Evolutionary conservation across 64 coral and sea anemone genomes (phyloP), one percentile per base, ranked within the genome.

Genomic region (Actinia equina): DNA sequence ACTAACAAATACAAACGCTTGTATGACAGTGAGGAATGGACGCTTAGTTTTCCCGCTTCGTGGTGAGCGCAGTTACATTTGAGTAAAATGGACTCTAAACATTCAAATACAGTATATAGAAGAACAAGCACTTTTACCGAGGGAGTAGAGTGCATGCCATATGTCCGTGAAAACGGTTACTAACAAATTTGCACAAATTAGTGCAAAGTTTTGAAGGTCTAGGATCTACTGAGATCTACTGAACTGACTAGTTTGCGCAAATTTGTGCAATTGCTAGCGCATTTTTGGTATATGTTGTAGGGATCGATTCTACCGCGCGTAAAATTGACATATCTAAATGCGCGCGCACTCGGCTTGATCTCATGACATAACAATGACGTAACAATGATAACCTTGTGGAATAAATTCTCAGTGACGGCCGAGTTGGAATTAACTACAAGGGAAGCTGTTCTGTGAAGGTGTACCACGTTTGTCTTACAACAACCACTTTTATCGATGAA

Each of bases 1-100:
- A 51, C 65, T 5, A 86, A 92, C 43, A 87, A 87, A 77, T 87
- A 87, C 77, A 92, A 92, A 58, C 85, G 79, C 20, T 85, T 92
- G 5, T 52, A 82, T 20, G 64, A 70, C 41, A 85, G 52, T 0
- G 60, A 92, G 43, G 41, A 71, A 52, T 92, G 90, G 90, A 69
- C 58, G 20, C 85, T 92, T 12, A 85, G 87, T 52, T 87, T 92
- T 25, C 90, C 90, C 23, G 62, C 86, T 30, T 92, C 90, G 15
- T 92, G 90, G 90, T 92, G 26, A 87, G 90, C 18, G 23, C 30
- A 37, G 30, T 37, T 37, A 0, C 30, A 37, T 37, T 37, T 37
- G 0, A 37, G 30, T 37, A 37, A 37, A 37, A 37, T 37, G 0
- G 30, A 37, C 1, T 37, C 30, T 37, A 37, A 37, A 37, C 23